Conservation (phyloP, 2,888 invertebrate species). For the Eugnorisma glareosa region DNA sequence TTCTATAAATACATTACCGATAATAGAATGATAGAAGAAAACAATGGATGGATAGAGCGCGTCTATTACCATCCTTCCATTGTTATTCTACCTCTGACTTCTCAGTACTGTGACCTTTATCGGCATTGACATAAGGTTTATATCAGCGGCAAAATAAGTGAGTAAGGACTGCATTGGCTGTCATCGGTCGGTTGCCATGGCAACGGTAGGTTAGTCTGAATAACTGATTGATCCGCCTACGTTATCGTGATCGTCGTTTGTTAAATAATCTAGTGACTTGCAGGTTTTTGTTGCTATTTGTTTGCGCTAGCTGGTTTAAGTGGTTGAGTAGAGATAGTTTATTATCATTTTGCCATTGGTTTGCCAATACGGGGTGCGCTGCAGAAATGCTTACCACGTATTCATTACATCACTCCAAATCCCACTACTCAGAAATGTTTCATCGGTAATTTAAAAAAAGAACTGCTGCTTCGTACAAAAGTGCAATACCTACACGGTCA, state of each 20-base stretch:
- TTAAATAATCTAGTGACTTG: constrained; percentile 59
- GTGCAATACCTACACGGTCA: no score
- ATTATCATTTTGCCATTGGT: no score
- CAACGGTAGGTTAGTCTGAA: constrained; percentile 47
- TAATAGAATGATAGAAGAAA: constrained; percentile 35
- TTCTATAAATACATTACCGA: constrained; percentile 49
- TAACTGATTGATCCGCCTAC: constrained; percentile 65
- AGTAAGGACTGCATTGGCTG: constrained; percentile 20
- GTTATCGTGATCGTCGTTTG: constrained; percentile 50
- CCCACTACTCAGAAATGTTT: no score
- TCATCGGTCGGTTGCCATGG: constrained; percentile 53
- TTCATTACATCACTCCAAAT: no score
- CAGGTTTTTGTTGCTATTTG: constrained; percentile 43
- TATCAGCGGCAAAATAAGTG: not conserved
- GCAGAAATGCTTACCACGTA: no score
- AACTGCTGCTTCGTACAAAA: no score
- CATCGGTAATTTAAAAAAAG: no score
- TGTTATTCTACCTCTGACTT: not conserved
- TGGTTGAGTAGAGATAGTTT: not conserved
- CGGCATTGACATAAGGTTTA: not conserved
- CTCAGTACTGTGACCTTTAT: not conserved
- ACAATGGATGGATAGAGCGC: constrained; percentile 36
- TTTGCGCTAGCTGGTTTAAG: constrained; percentile 14
- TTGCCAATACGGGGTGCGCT: no score
- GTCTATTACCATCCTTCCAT: constrained; percentile 22